A percentile compares a stretch with the other conserved stretches of the same genome.
phyloP scores from a whole-genome alignment of 2,797 vertebrate genomes.

The Aselliscus stoliczkanus region DNA sequence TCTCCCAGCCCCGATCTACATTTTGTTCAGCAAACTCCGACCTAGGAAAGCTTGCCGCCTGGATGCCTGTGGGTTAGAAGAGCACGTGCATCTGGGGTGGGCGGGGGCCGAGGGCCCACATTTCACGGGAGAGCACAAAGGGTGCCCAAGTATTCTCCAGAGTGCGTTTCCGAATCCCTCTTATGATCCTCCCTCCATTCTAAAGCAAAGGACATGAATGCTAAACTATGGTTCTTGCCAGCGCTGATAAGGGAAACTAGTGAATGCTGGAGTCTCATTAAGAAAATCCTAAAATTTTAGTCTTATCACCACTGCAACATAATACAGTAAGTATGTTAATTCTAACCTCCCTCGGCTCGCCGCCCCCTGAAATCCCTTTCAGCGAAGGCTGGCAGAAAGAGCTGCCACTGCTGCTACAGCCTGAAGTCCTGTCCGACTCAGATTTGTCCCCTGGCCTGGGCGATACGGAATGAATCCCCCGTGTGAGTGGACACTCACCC shows the following conservation, averaged over 20 bases:
- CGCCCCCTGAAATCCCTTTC: background rate
- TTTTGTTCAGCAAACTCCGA: background rate
- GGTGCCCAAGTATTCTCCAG: background rate
- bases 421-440: background rate
- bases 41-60: background rate
- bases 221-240: slow-evolving; percentile 13
- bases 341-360: background rate
- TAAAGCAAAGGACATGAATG: slow-evolving; percentile 2
- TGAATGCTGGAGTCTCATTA: slow-evolving; percentile 48
- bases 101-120: accelerated
- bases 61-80: background rate
- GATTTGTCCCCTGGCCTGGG: background rate
- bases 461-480: background rate
- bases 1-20: background rate
- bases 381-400: background rate
- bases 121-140: background rate
- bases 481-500: background rate
- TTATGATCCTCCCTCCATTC: background rate
- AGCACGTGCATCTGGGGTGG: background rate
- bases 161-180: background rate
- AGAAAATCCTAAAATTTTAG: slow-evolving; percentile 54
- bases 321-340: slow-evolving; percentile 49
- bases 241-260: slow-evolving; percentile 50
- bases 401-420: background rate
- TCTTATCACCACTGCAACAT: slow-evolving; percentile 46